Percentiles rank a stretch among this genome's conserved stretches.
These are phyloP conservation scores for Osmerus mordax DNA, from an alignment of 2,113 vertebrate species.

Conservation along the genomic window DNA sequence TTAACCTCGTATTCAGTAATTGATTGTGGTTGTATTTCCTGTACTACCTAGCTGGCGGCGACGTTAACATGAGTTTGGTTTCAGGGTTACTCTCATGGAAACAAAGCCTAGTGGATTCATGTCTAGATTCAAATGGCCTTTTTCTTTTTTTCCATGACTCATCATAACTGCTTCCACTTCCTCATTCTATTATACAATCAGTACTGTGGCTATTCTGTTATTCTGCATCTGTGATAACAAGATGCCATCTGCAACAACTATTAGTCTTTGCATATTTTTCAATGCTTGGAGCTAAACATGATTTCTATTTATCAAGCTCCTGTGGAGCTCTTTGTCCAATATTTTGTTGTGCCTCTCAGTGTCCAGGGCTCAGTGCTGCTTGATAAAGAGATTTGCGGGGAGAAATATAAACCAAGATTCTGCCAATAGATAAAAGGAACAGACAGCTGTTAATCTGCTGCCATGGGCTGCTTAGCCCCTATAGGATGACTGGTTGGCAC, in stretches of 20 bases:
- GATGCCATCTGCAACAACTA: not conserved
- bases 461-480: constrained; percentile 52
- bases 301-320: constrained; percentile 1
- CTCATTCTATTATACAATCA: not conserved
- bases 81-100: not conserved
- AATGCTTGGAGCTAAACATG: not conserved
- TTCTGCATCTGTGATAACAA: not conserved
- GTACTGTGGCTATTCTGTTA: not conserved
- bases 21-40: too few species aligned
- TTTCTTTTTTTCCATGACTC: not conserved
- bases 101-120: constrained; percentile 5
- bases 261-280: not conserved
- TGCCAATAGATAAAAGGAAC: constrained; percentile 58
- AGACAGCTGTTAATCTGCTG: constrained; percentile 62
- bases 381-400: constrained; percentile 50
- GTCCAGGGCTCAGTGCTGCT: constrained; percentile 45
- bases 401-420: constrained; percentile 55
- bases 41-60: not conserved
- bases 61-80: not conserved
- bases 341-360: constrained; percentile 25
- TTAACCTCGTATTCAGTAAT: too few species aligned
- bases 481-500: constrained; percentile 41
- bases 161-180: not conserved
- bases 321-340: not conserved
- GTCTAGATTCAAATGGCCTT: not conserved